These are phyloP conservation scores for Schizaphis graminum DNA, from an alignment of 2,888 invertebrate genomes.

Conservation along the genomic window DNA sequence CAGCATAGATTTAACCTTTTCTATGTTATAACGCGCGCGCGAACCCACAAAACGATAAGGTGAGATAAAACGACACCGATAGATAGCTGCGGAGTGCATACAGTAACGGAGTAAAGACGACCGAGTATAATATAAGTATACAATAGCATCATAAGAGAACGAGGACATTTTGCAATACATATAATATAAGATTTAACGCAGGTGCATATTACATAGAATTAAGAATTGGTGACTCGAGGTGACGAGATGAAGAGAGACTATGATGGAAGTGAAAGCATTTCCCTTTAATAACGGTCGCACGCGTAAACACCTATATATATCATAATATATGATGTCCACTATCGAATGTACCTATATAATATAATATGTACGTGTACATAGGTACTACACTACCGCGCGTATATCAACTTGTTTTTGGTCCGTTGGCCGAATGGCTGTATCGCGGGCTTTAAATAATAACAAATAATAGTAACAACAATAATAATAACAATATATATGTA, in stretches of 20 bases:
- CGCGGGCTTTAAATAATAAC: conserved; percentile 1
- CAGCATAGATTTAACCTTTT: background rate
- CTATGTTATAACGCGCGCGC: background rate
- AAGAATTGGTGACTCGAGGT: background rate
- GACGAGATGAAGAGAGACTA: background rate
- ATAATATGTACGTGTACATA: background rate
- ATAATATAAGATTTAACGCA: background rate
- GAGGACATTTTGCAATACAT: background rate
- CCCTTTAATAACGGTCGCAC: background rate
- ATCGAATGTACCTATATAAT: background rate
- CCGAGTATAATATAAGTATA: background rate
- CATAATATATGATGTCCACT: background rate
- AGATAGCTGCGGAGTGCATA: background rate
- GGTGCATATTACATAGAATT: background rate
- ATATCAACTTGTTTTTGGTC: background rate
- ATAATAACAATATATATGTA: background rate
- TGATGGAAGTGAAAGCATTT: background rate
- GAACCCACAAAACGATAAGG: background rate
- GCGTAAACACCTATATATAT: background rate
- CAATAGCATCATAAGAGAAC: background rate
- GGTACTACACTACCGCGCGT: background rate
- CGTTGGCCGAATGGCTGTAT: background rate
- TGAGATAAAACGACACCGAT: background rate
- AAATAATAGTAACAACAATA: background rate
- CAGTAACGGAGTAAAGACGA: background rate